Conservation (phyloP, 2,888 invertebrate species). For the Calephelis perditalis region DNA sequence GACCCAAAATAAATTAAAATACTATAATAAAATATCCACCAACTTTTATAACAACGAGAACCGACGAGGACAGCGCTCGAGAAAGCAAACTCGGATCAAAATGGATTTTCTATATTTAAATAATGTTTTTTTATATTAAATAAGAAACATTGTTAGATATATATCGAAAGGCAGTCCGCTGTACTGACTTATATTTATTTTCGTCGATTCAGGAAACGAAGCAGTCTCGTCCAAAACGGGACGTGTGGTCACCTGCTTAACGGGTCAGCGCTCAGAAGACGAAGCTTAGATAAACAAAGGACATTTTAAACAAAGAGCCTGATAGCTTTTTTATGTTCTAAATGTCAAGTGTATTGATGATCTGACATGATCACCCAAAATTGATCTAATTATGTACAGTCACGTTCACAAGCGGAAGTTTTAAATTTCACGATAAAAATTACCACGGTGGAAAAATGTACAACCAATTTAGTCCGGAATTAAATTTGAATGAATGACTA, state of each 20-base stretch:
- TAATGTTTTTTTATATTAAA: too few species aligned
- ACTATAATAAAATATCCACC: too few species aligned
- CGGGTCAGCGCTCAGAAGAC: constrained; percentile 40
- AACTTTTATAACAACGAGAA: too few species aligned
- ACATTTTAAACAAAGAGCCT: constrained; percentile 38
- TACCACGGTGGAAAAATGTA: neutral
- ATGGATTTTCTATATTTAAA: too few species aligned
- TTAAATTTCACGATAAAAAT: constrained; percentile 5
- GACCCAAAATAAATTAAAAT: too few species aligned
- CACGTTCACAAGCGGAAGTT: constrained; percentile 2
- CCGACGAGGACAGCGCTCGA: too few species aligned
- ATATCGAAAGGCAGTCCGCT: too few species aligned
- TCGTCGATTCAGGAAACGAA: too few species aligned
- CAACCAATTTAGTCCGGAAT: neutral
- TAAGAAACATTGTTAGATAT: too few species aligned
- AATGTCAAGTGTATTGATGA: constrained; percentile 32
- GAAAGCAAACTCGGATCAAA: too few species aligned
- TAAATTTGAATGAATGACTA: constrained; percentile 2
- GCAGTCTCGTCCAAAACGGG: too few species aligned
- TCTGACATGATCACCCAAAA: constrained; percentile 5
- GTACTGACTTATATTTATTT: too few species aligned
- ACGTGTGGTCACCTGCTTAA: neutral
- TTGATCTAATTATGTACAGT: constrained; percentile 7
- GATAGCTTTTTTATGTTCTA: constrained; percentile 46
- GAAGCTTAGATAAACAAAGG: constrained; percentile 47